A percentile compares a stretch with the other conserved stretches of the same genome.
Conservation (phyloP, 1,140 invertebrate genomes). For the Goniozus legneri region DNA sequence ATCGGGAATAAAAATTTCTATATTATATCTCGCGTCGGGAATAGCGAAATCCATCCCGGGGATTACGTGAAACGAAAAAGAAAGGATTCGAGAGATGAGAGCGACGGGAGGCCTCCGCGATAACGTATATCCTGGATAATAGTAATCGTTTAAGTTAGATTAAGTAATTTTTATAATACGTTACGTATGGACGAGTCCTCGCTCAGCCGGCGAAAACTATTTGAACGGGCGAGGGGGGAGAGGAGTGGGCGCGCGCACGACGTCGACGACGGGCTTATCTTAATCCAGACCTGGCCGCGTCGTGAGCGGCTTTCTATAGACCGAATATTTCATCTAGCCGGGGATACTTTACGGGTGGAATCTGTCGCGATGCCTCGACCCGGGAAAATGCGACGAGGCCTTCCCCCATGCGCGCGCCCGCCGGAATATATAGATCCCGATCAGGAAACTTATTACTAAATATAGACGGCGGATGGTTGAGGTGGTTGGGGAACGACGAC, state of each 20-base stretch:
- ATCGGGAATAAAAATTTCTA: too few species aligned
- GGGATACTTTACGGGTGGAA: conserved; percentile 23
- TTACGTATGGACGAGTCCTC: not conserved
- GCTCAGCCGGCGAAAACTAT: conserved; percentile 10
- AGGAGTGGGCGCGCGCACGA: conserved; percentile 1
- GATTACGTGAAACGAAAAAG: too few species aligned
- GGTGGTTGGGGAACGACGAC: not conserved
- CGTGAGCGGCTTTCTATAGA: conserved; percentile 22
- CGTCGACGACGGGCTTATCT: conserved; percentile 15
- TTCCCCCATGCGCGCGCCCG: not conserved
- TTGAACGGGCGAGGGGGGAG: conserved; percentile 1
- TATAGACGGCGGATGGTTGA: conserved; percentile 5
- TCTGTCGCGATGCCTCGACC: conserved; percentile 17
- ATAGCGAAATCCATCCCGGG: too few species aligned
- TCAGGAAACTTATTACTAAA: conserved; percentile 21
- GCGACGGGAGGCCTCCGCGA: too few species aligned
- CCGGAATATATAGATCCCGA: conserved; percentile 15
- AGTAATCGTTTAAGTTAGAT: too few species aligned
- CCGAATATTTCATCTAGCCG: conserved; percentile 23
- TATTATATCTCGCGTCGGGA: too few species aligned
- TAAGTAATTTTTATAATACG: not conserved
- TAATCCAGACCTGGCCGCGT: conserved; percentile 15
- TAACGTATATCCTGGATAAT: too few species aligned
- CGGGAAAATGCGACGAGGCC: conserved; percentile 18
- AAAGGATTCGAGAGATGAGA: too few species aligned